Conservation (phyloP, 2,797 vertebrate genomes). For the Halcyon chelicuti region DNA sequence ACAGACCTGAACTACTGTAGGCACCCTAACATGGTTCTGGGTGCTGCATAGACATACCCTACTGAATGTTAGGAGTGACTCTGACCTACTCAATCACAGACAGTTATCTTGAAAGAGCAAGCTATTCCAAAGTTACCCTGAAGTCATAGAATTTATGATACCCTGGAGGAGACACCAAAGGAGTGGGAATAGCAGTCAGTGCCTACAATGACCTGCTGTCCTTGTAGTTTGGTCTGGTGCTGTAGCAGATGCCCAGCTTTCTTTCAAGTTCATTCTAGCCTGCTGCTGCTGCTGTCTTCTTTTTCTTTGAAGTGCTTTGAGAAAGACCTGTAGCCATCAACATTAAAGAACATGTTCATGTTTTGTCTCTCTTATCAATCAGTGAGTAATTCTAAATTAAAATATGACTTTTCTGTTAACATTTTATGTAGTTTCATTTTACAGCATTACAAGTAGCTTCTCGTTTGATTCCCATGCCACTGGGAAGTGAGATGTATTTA, state of each 20-base stretch:
- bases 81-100: background rate
- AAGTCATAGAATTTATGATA: background rate
- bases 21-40: background rate
- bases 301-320: background rate
- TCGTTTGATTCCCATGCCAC: background rate
- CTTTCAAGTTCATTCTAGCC: background rate
- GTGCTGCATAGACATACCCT: background rate
- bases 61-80: background rate
- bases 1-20: background rate
- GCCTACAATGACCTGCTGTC: rapidly evolving
- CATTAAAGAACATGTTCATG: rapidly evolving
- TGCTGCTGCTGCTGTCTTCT: background rate
- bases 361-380: background rate
- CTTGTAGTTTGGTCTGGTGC: background rate
- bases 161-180: background rate
- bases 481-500: background rate
- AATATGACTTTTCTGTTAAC: background rate
- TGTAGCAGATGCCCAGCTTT: background rate
- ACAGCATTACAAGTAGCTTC: background rate
- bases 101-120: background rate
- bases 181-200: background rate
- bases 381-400: conserved; percentile 4
- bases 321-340: background rate
- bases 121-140: background rate
- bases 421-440: background rate